These are phyloP conservation scores for Hypena proboscidalis DNA, from an alignment of 2,888 invertebrate genomes.

Conservation along the genomic window DNA sequence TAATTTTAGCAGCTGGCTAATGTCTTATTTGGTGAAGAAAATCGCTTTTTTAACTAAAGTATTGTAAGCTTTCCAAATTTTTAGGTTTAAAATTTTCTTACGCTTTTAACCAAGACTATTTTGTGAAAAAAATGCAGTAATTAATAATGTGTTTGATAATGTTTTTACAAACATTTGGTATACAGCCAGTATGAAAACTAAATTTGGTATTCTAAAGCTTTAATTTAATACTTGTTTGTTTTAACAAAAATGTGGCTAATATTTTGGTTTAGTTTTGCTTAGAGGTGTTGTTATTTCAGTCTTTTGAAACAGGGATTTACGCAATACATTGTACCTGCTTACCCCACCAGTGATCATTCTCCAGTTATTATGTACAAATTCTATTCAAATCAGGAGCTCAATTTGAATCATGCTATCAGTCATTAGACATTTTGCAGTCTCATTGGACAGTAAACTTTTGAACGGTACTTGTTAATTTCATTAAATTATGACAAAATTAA, in stretches of 20 bases:
- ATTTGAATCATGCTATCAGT: no score
- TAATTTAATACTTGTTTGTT: constrained; percentile 22
- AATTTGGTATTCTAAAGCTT: constrained; percentile 21
- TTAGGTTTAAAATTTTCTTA: no score
- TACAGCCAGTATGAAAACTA: constrained; percentile 21
- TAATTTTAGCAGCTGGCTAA: background rate
- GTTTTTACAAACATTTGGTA: background rate
- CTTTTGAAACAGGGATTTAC: constrained; percentile 25
- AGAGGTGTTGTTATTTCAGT: constrained; percentile 5
- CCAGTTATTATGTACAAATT: constrained; percentile 30
- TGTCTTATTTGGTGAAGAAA: no score
- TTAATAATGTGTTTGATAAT: no score
- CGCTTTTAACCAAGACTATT: background rate
- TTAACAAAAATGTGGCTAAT: constrained; percentile 7
- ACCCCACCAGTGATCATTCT: constrained; percentile 30
- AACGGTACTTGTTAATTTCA: no score
- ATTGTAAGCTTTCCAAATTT: no score
- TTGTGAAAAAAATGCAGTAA: background rate
- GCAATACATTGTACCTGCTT: constrained; percentile 20
- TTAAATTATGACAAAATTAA: no score
- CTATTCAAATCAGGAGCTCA: no score
- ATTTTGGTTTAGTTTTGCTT: background rate
- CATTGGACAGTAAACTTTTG: no score
- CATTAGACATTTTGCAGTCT: no score
- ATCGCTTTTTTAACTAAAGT: no score